Base-by-base conservation (phyloP, 2,797 vertebrate species). In the Hoplostethus atlanticus region DNA sequence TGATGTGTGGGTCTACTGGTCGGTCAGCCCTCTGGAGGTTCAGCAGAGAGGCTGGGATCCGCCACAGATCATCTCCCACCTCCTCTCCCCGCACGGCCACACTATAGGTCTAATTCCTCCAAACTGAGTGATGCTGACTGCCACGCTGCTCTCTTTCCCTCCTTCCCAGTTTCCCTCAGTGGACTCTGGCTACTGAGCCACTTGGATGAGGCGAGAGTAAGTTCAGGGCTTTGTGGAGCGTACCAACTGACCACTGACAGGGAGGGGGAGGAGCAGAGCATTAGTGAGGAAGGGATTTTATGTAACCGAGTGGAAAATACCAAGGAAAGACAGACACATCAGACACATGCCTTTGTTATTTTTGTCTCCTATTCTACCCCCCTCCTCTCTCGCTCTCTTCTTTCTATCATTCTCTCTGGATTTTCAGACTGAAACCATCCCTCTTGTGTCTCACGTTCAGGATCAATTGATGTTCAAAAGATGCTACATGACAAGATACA, bases 251-350 rank as follows among this genome's bases (percentile, higher is more conserved):
- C 90, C 91, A 88, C 83, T 90, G 83, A 82, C 59, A 62, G 77
- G 40, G 51, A 65, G 83, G 83, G 77, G 92, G 89, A 88, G 88
- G 86, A 80, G 81, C 77, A 60, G 81, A 61, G 73, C 28, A 71
- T 77, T 67, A 61, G 55, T 7, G 15, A 77, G 77, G 70, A 69
- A 51, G 70, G 71, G 79, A 85, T 84, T 91, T 87, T 84, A 88
- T 88, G 79, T 87, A 85, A 89, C 54, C 6, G 60, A 76, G 80
- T 87, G 88, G 86, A 87, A 89, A 87, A 91, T 87, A 84, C 83
- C 84, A 74, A 84, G 84, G 81, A 84, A 86, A 77, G 81, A 79
- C 75, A 76, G 83, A 51, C 67, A 81, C 84, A 89, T 83, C 21
- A 21, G 21, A 21, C 21, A 21, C 21, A 21, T 21, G 84, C 77